Conservation (phyloP, 2,797 vertebrate genomes). For the Nannoperca obscura region DNA sequence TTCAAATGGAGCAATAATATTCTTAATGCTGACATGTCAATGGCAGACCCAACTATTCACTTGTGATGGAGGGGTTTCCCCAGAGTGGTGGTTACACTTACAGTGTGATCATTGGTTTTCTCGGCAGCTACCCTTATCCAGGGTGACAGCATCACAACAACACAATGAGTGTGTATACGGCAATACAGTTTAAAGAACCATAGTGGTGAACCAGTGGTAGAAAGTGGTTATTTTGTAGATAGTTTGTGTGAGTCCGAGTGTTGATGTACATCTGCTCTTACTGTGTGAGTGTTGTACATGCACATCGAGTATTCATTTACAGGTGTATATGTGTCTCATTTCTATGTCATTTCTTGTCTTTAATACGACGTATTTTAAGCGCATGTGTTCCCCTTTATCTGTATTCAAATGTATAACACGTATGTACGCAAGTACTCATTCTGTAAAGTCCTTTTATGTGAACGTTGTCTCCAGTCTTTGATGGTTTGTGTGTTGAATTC, state of each 20-base stretch:
- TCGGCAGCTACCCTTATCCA: conserved; percentile 75
- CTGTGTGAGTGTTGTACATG: conserved; percentile 37
- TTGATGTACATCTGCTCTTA: conserved; percentile 48
- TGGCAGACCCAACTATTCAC: conserved; percentile 41
- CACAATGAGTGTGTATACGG: conserved; percentile 67
- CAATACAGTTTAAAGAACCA: conserved; percentile 58
- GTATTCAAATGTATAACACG: conserved; percentile 35
- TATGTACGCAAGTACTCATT: conserved; percentile 48
- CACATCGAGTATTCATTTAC: conserved; percentile 48
- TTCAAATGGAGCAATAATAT: conserved; percentile 29
- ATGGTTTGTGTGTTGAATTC: conserved; percentile 57
- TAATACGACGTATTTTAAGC: conserved; percentile 18
- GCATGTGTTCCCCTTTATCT: conserved; percentile 60
- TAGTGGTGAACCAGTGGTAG: conserved; percentile 71
- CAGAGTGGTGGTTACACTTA: conserved; percentile 56
- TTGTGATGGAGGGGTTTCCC: conserved; percentile 47
- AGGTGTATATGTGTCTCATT: conserved; percentile 50
- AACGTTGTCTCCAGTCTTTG: conserved; percentile 52
- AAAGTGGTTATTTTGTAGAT: conserved; percentile 65
- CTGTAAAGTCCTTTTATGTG: conserved; percentile 27
- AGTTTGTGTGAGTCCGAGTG: conserved; percentile 56
- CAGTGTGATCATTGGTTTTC: conserved; percentile 75
- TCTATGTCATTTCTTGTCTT: conserved; percentile 34
- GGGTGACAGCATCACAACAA: conserved; percentile 72
- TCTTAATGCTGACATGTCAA: conserved; percentile 36